phyloP scores from a whole-genome alignment of 1,140 invertebrate genomes.

The Neelides sp. region DNA sequence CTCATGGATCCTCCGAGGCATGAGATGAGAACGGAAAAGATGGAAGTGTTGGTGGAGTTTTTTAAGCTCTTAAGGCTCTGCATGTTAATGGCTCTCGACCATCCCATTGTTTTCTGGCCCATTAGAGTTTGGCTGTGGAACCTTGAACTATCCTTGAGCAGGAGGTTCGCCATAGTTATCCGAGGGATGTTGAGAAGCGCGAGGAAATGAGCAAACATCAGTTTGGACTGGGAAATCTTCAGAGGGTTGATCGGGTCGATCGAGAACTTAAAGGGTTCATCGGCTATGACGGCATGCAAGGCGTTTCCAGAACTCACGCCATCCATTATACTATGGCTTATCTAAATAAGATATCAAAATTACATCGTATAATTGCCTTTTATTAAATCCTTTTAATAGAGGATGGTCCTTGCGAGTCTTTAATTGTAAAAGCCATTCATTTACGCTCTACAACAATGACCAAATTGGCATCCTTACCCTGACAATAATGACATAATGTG shows the following conservation, averaged over 20 bases:
- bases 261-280: constrained; percentile 23
- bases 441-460: constrained; percentile 6
- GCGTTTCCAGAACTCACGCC: constrained; percentile 25
- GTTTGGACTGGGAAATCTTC: constrained; percentile 1
- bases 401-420: too few species aligned
- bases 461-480: constrained; percentile 17
- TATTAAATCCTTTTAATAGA: too few species aligned
- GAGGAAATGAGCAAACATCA: constrained; percentile 10
- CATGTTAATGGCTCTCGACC: constrained; percentile 23
- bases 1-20: constrained; percentile 22
- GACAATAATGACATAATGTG: constrained; percentile 8
- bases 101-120: constrained; percentile 21
- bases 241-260: constrained; percentile 20
- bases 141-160: constrained; percentile 18
- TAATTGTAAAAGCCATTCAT: neutral
- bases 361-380: constrained; percentile 7
- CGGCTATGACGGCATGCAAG: constrained; percentile 19
- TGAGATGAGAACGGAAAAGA: constrained; percentile 23
- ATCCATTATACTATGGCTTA: constrained; percentile 24
- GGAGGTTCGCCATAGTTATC: constrained; percentile 16
- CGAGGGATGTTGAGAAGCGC: constrained; percentile 13
- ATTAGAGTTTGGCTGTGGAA: constrained; percentile 26
- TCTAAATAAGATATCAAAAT: constrained; percentile 12
- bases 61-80: constrained; percentile 21
- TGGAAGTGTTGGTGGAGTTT: constrained; percentile 17